A percentile compares a stretch with the other conserved stretches of the same genome.
Evolutionary conservation across 2,797 vertebrate species (phyloP).

Genomic region (Buceros bicornis): DNA sequence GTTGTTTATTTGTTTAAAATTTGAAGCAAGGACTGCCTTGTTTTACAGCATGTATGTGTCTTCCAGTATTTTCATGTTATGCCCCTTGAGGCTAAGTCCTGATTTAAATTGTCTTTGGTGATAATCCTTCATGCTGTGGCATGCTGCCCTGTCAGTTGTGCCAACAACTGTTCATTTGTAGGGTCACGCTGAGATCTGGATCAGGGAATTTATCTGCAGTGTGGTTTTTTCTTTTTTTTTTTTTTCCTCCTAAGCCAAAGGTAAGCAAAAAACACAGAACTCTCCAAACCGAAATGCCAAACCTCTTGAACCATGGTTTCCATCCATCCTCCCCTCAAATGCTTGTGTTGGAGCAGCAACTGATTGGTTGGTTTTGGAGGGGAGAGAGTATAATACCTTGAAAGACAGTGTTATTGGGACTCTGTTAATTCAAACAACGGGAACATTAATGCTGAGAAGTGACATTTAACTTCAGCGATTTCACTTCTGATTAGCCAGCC

Average conservation of each 20-base stretch:
- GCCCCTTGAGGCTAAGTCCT: constrained; percentile 40
- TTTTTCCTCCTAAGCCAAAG: neutral
- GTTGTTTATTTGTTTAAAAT: neutral
- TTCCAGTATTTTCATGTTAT: constrained; percentile 23
- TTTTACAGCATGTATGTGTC: neutral
- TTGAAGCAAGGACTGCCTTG: neutral
- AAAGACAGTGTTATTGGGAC: neutral
- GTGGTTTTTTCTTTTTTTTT: neutral
- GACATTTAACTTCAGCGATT: constrained; percentile 3
- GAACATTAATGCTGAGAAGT: neutral
- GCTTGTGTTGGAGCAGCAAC: neutral
- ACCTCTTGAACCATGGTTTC: neutral
- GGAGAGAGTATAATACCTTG: neutral
- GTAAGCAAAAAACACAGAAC: neutral
- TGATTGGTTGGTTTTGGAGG: neutral
- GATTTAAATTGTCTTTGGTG: constrained; percentile 30
- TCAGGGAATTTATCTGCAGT: neutral
- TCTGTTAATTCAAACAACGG: neutral
- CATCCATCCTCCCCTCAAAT: neutral
- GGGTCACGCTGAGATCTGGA: neutral
- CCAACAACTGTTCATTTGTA: constrained; percentile 42
- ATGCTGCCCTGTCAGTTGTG: constrained; percentile 34
- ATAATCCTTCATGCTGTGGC: constrained; percentile 34
- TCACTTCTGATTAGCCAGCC: neutral
- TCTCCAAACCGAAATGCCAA: neutral